Conservation (phyloP, 2,888 invertebrate genomes). For the Eilema griseolum region DNA sequence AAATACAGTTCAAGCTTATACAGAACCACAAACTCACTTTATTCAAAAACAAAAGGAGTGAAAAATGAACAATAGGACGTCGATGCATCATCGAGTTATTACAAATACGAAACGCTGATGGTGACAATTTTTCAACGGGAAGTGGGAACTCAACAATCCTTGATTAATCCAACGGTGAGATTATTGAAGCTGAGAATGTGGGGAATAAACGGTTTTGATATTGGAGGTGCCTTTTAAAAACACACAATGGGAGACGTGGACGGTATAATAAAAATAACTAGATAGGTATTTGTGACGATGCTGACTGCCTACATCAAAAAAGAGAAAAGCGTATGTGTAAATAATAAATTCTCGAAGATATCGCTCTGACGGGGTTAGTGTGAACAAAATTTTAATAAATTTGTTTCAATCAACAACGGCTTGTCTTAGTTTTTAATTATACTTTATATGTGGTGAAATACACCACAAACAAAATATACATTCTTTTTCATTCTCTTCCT, state of each 20-base stretch:
- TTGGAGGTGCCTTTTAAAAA: constrained; percentile 39
- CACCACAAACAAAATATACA: too few species aligned
- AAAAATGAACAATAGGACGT: constrained; percentile 46
- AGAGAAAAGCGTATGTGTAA: too few species aligned
- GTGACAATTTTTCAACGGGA: constrained; percentile 83
- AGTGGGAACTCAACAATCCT: constrained; percentile 78
- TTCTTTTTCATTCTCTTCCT: too few species aligned
- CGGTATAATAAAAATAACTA: too few species aligned
- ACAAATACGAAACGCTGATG: constrained; percentile 72
- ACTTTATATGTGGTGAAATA: too few species aligned
- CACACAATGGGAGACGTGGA: not conserved
- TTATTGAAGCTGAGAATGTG: constrained; percentile 69
- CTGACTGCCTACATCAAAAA: too few species aligned
- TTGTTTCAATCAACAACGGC: too few species aligned
- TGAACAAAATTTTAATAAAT: not conserved
- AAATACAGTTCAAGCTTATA: not conserved
- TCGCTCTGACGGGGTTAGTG: not conserved
- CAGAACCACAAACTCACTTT: not conserved
- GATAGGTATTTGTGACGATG: too few species aligned
- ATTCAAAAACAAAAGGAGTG: constrained; percentile 46
- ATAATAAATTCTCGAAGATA: not conserved
- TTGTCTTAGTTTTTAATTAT: too few species aligned
- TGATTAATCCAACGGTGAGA: constrained; percentile 83
- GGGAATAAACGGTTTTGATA: constrained; percentile 60
- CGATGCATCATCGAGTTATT: constrained; percentile 80